Base-by-base conservation (phyloP, 2,888 invertebrate species). In the Arenicola marina region DNA sequence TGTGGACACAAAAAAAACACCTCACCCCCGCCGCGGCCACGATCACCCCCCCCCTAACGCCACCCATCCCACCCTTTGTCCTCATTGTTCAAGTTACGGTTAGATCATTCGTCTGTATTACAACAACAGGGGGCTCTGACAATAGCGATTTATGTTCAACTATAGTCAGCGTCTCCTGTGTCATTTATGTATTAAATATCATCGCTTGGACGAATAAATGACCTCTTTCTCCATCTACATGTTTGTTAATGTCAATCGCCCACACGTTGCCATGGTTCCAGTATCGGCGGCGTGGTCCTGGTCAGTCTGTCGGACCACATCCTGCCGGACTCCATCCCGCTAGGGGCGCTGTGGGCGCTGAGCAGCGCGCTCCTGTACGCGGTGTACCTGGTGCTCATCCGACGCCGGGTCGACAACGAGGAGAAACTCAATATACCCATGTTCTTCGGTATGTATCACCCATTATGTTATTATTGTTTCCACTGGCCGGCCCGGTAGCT, bases 361-460 rank as follows among this genome's bases (percentile, higher is more conserved):
- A 89, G 91, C 72, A 92, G 95, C 75, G 92, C 96, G 60, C 87
- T 95, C 75, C 90, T 92, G 78, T 96, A 96, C 84, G 92, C 97
- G 2, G 85, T 90, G 56, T 97, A 96, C 85, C 87, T 97, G 73
- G 91, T 96, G 63, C 89, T 95, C 78, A 88, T 95, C 59, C 87
- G 91, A 75, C 73, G 83, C 43, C 91, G 92, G 85, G 90, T 94
- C 67, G 92, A 94, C 79, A 91, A 92, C 78, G 95, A 95, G 80
- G 95, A 95, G 76, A 92, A 92, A 81, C 89, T 98, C 83, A 95
- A 96, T 84, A 92, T 95, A 76, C 92, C 95, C 59, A 88, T 97
- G 86, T 93, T 98, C 85, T 95, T 97, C 84, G 97, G 94, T 94
- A 83, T 86, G 86, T 81, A 29, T 43, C 18, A 11, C 34, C 7